Base-by-base conservation (phyloP, 2,113 vertebrate species). In the Suncus etruscus region DNA sequence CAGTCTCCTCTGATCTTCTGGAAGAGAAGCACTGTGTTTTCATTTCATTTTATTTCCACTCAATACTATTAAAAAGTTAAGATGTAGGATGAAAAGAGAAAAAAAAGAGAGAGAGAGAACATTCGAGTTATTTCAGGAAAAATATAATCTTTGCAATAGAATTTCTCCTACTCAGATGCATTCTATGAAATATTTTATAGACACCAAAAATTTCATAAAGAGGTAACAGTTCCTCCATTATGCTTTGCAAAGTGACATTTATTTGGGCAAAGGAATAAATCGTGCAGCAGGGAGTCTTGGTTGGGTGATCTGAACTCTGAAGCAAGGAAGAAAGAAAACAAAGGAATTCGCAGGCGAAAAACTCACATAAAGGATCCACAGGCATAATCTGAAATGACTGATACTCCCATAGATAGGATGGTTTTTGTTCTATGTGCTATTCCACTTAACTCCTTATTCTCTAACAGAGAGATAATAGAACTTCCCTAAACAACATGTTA, bases 231-330 rank as follows among this genome's bases (percentile, higher is more conserved):
- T 22, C 39, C 20, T 20, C 2, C 11, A 7, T 31, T 48, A 69
- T 58, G 47, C 50, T 39, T 91, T 75, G 76, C 8, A 79, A 93
- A 93, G 39, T 70, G 79, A 12, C 10, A 11, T 93, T 47, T 29
- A 72, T 18, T n/a, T 79, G 54, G 24, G 3, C 50, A 45, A 87
- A 89, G 78, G 14, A 54, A 29, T n/a, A 73, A 77, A 48, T 66
- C 9, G 20, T 10, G 6, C 6, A 83, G 10, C n/a, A 29, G 66
- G 39, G 12, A 22, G 4, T 61, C 75, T 25, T 48, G 24, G 6
- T 25, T 18, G 25, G 12, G 10, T 14, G 12, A 25, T 24, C 11
- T 14, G 11, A 50, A 72, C 16, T 63, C 27, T 32, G 54, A 27
- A 27, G 7, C 6, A 6, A 8, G 11, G 10, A 18, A 81, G 27